Evolutionary conservation across 2,888 invertebrate genomes (phyloP).

Genomic region (Loripinus fragilis): DNA sequence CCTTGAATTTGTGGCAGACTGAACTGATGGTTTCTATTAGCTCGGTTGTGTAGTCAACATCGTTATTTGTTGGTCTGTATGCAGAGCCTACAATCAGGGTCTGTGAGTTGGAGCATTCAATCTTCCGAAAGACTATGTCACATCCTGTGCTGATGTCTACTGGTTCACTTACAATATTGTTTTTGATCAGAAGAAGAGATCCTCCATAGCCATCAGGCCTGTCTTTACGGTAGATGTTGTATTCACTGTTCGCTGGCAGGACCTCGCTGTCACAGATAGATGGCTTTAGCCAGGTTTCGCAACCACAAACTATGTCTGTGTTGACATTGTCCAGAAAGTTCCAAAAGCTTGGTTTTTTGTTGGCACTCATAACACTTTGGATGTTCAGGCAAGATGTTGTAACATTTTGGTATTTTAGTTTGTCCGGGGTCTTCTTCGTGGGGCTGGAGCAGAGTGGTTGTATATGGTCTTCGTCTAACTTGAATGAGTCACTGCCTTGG

Average conservation of each 20-base stretch:
- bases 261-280: conserved; percentile 19
- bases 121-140: conserved; percentile 22
- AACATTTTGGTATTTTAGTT: too few relatives aligned
- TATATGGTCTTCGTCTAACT: not conserved
- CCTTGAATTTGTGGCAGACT: conserved; percentile 5
- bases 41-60: not conserved
- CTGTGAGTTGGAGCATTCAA: conserved; percentile 21
- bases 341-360: conserved; percentile 11
- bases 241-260: conserved; percentile 23
- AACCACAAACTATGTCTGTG: conserved; percentile 29
- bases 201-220: conserved; percentile 35
- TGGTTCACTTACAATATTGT: conserved; percentile 15
- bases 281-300: conserved; percentile 32
- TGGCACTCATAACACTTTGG: not conserved
- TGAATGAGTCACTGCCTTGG: not conserved
- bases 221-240: conserved; percentile 24
- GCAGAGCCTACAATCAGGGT: conserved; percentile 27
- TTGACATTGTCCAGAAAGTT: conserved; percentile 23
- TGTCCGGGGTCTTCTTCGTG: not conserved
- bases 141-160: conserved; percentile 12
- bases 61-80: conserved; percentile 30
- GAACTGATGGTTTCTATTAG: not conserved
- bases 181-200: conserved; percentile 13
- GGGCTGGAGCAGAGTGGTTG: not conserved
- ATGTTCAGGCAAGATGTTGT: conserved; percentile 8